phyloP scores from a whole-genome alignment of 1,140 invertebrate species.

The Procambarus clarkii region DNA sequence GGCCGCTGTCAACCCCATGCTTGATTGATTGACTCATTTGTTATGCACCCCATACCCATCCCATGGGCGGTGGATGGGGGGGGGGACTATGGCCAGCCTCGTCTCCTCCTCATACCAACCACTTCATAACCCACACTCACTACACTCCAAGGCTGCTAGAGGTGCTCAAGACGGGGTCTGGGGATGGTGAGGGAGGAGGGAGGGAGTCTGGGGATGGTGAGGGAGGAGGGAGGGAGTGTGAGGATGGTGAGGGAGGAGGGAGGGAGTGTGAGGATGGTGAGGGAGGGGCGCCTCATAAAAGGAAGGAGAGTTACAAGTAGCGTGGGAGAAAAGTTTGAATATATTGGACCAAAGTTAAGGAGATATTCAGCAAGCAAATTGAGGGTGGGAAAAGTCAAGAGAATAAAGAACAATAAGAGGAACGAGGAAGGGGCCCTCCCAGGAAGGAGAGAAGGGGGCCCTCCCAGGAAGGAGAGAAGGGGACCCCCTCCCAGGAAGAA shows the following conservation, averaged over 20 bases:
- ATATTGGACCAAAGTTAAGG: not conserved
- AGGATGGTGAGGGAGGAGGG: too few relatives aligned
- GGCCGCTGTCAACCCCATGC: too few relatives aligned
- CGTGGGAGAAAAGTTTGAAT: not conserved
- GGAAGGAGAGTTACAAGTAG: not conserved
- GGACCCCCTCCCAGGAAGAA: too few relatives aligned
- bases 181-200: not conserved
- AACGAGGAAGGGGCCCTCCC: not conserved
- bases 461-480: not conserved
- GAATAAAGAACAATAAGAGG: not conserved
- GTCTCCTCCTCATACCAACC: too few relatives aligned
- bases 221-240: not conserved
- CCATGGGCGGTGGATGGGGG: too few relatives aligned
- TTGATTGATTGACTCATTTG: too few relatives aligned
- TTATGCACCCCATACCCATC: too few relatives aligned
- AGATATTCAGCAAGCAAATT: not conserved
- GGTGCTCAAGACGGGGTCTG: too few relatives aligned
- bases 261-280: not conserved
- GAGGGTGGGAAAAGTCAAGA: not conserved
- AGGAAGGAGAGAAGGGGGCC: not conserved
- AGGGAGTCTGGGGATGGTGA: not conserved
- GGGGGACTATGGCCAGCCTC: too few relatives aligned
- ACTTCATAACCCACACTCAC: too few relatives aligned
- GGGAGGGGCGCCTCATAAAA: not conserved
- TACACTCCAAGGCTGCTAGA: too few relatives aligned